phyloP scores from a whole-genome alignment of 1,140 invertebrate genomes.

The Delia radicum region DNA sequence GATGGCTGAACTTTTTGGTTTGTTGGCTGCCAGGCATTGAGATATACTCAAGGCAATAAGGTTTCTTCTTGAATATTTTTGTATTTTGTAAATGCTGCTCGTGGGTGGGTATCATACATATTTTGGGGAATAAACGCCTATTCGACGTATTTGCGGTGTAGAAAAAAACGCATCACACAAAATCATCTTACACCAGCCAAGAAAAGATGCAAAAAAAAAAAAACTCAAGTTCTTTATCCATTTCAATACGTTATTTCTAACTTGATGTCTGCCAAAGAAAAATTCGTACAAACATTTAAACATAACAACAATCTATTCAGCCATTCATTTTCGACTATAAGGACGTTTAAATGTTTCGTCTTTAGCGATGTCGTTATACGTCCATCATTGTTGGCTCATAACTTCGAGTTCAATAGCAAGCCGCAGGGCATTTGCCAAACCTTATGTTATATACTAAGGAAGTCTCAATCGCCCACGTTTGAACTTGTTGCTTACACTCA shows the following conservation, averaged over 20 bases:
- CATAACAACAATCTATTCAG: not conserved
- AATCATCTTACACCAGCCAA: not conserved
- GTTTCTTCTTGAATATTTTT: not conserved
- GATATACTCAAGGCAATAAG: not conserved
- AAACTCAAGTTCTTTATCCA: not conserved
- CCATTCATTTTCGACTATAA: conserved; percentile 3
- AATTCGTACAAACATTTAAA: not conserved
- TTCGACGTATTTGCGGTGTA: not conserved
- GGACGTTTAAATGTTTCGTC: conserved; percentile 21
- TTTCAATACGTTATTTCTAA: conserved; percentile 11
- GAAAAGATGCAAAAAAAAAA: not conserved
- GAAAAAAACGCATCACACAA: not conserved
- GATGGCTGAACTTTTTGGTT: not conserved
- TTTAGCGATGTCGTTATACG: conserved; percentile 23
- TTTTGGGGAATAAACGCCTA: conserved; percentile 20
- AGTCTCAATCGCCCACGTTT: conserved; percentile 19
- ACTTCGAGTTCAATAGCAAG: conserved; percentile 22
- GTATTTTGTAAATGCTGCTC: not conserved
- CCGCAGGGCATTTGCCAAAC: conserved; percentile 22
- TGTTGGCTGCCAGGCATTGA: conserved; percentile 7
- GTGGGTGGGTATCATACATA: conserved; percentile 23
- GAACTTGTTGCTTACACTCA: not conserved
- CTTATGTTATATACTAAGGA: conserved; percentile 12
- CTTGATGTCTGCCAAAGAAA: conserved; percentile 6
- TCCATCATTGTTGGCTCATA: conserved; percentile 23